Conservation (phyloP, 2,797 vertebrate genomes). For the Huso huso region DNA sequence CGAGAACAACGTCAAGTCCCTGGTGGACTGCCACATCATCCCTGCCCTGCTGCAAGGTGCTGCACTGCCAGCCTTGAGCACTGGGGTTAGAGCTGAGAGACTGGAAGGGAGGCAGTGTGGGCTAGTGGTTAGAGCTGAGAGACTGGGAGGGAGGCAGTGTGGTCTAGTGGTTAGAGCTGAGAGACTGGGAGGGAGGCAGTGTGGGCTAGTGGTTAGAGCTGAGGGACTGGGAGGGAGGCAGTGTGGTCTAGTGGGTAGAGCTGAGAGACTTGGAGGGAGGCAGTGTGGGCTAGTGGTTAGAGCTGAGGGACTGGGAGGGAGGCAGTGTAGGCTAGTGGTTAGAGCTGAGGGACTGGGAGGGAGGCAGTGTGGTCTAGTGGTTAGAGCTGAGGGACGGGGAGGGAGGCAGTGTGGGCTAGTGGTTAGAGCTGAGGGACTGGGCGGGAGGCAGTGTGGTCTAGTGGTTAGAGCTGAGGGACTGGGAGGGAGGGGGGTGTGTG, state of each 20-base stretch:
- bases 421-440: too few species aligned
- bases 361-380: not conserved
- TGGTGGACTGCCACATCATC: constrained; percentile 98
- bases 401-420: not conserved
- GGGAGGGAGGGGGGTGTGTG: too few species aligned
- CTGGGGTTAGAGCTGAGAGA: not conserved
- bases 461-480: too few species aligned
- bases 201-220: not conserved
- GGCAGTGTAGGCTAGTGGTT: not conserved
- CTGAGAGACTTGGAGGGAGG: too few species aligned
- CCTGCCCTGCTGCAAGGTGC: constrained; percentile 94
- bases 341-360: not conserved
- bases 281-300: not conserved
- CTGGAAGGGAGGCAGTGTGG: not conserved
- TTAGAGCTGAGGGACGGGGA: not conserved
- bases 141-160: not conserved
- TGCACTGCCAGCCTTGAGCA: not conserved
- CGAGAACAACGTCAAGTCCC: constrained; percentile 98
- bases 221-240: too few species aligned
- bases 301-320: not conserved
- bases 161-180: not conserved
- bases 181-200: not conserved
- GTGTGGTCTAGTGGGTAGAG: too few species aligned
- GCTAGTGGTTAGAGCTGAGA: not conserved
- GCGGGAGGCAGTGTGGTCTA: too few species aligned